Conservation (phyloP, 1,140 invertebrate species). For the Oreohelix idahoensis region DNA sequence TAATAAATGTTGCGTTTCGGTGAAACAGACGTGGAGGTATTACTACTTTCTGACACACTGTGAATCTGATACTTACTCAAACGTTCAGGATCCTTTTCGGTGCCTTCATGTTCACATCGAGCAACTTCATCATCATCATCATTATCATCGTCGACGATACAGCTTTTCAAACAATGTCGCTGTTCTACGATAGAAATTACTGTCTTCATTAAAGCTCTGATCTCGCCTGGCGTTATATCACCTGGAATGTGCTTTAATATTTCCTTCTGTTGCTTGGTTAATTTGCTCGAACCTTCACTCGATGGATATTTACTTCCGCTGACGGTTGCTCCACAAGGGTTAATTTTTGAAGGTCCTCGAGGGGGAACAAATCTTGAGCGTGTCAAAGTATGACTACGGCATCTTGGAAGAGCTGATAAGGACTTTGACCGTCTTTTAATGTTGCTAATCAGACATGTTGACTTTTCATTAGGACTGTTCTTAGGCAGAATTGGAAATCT, state of each 20-base stretch:
- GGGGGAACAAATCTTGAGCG: no score
- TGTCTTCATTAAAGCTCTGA: not conserved
- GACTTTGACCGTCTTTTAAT: not conserved
- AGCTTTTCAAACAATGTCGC: not conserved
- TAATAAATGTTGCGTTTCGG: not conserved
- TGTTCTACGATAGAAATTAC: not conserved
- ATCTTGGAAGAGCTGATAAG: not conserved
- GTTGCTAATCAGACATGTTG: not conserved
- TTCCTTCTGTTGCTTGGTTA: not conserved
- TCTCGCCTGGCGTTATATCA: not conserved
- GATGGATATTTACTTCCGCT: not conserved
- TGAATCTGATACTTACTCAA: not conserved
- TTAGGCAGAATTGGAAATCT: not conserved
- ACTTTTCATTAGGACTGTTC: not conserved
- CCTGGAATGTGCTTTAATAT: not conserved
- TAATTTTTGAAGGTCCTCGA: not conserved
- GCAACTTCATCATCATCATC: not conserved
- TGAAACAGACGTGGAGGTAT: not conserved
- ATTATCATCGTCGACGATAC: not conserved
- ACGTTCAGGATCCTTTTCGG: not conserved
- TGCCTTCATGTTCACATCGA: not conserved
- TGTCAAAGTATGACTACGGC: not conserved
- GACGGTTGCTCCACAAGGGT: not conserved
- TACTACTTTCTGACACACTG: not conserved
- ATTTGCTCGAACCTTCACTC: not conserved